Conservation (phyloP, 2,797 vertebrate genomes). For the Rhincodon typus region DNA sequence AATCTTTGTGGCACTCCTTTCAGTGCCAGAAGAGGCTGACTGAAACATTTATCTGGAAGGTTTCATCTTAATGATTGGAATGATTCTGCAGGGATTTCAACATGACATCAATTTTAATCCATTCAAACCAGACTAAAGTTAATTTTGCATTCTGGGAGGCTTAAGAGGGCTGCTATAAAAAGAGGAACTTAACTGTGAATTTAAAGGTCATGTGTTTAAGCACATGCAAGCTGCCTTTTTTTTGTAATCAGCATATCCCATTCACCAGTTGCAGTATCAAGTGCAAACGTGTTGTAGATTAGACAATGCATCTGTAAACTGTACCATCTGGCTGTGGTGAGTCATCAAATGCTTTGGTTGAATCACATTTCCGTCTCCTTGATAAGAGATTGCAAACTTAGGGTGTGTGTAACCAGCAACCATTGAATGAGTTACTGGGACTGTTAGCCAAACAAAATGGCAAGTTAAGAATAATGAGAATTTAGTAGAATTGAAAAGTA, state of each 20-base stretch:
- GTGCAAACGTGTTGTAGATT: constrained; percentile 10
- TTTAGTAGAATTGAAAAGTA: neutral
- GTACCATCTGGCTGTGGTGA: constrained; percentile 6
- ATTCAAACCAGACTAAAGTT: neutral
- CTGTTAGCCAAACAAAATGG: neutral
- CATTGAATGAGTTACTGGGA: neutral
- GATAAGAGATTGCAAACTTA: neutral
- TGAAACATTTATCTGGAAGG: neutral
- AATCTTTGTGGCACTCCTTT: neutral
- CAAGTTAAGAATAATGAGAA: neutral
- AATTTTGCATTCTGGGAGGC: neutral
- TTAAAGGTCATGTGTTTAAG: neutral
- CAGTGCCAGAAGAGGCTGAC: too few relatives aligned
- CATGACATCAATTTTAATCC: neutral
- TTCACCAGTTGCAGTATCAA: constrained; percentile 10
- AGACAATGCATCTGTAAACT: neutral
- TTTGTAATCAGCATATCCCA: neutral
- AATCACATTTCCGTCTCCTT: neutral
- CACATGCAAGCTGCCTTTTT: neutral
- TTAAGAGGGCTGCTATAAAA: neutral
- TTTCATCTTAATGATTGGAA: neutral
- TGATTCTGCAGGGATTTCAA: neutral
- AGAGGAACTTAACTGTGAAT: neutral
- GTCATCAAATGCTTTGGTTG: neutral
- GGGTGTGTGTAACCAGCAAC: neutral